These are phyloP conservation scores for Hipparchia sbordonii DNA, from an alignment of 2,888 invertebrate genomes.

Conservation along the genomic window DNA sequence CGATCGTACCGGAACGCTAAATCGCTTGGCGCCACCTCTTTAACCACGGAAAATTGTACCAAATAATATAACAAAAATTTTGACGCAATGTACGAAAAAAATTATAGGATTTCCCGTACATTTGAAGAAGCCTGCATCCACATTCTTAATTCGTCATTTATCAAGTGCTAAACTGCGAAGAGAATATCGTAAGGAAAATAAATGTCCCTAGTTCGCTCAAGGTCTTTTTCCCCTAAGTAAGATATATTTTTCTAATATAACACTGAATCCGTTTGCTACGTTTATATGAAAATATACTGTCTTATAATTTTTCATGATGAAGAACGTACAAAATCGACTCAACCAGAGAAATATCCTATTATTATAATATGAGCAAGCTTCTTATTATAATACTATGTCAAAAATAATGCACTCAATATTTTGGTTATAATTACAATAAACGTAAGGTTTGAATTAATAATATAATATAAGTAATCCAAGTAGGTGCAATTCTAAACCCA, in stretches of 20 bases:
- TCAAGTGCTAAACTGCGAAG: conserved; percentile 37
- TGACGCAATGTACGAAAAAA: not conserved
- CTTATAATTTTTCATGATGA: conserved; percentile 1
- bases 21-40: too few relatives aligned
- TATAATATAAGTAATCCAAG: too few relatives aligned
- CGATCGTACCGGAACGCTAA: not conserved
- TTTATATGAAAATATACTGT: conserved; percentile 21
- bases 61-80: not conserved
- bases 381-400: too few relatives aligned
- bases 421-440: too few relatives aligned
- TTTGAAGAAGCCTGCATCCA: conserved; percentile 16
- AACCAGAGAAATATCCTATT: not conserved
- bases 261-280: conserved; percentile 14
- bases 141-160: conserved; percentile 31
- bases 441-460: not conserved
- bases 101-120: not conserved
- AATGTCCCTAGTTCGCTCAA: conserved; percentile 24
- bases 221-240: conserved; percentile 33
- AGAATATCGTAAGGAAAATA: conserved; percentile 37
- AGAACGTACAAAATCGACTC: not conserved
- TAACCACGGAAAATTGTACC: too few relatives aligned
- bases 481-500: too few relatives aligned
- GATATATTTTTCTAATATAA: conserved; percentile 31
- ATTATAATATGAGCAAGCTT: not conserved
- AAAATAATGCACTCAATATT: too few relatives aligned